These are phyloP conservation scores for Lepidocolaptes lacrymiger DNA, from an alignment of 2,797 vertebrate genomes.

Conservation along the genomic window DNA sequence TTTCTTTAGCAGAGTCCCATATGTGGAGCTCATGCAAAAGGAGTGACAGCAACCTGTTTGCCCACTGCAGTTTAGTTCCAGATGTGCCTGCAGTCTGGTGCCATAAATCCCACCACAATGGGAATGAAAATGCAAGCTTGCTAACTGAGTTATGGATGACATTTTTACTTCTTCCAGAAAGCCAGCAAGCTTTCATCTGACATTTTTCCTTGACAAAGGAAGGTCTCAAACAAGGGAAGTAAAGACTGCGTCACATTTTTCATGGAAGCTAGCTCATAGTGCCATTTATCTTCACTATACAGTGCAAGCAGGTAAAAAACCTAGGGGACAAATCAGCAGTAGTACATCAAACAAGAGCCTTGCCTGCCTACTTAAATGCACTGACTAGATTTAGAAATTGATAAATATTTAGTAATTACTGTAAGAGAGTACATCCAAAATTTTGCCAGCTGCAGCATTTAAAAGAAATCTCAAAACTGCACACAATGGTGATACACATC, in stretches of 20 bases:
- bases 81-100: not conserved
- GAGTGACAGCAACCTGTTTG: not conserved
- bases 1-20: not conserved
- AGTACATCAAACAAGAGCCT: not conserved
- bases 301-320: not conserved
- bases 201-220: not conserved
- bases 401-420: not conserved
- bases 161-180: not conserved
- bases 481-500: fast-evolving
- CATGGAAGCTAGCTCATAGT: not conserved
- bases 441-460: not conserved
- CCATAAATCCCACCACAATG: not conserved
- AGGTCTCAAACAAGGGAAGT: not conserved
- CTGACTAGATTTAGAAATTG: not conserved
- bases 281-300: not conserved
- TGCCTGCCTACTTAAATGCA: not conserved
- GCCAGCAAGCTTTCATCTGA: not conserved
- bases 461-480: not conserved
- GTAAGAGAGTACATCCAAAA: not conserved
- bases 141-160: not conserved
- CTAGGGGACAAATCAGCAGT: not conserved
- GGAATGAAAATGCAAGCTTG: not conserved
- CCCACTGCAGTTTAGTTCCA: not conserved
- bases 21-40: not conserved
- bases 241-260: not conserved